Evolutionary conservation across 2,113 vertebrate genomes (phyloP), one percentile per base, ranked within the genome.

Genomic region (Menura novaehollandiae): DNA sequence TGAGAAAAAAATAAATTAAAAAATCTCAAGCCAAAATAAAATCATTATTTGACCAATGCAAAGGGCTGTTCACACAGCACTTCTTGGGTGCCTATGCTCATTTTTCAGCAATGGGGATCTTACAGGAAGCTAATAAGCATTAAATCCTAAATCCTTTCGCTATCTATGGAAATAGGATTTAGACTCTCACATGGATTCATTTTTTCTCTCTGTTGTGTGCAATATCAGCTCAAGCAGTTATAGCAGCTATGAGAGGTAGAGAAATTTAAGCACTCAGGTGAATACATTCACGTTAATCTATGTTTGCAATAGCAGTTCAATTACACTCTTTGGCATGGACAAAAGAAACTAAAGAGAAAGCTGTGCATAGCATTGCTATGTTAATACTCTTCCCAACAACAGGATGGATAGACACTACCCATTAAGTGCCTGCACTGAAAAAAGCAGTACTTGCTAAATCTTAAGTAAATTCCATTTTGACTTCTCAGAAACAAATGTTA

Each of bases 281-380:
- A 81, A 88, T 78, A 95, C 72, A 96, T 93, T 96, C 93, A 56
- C 0, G 0, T 67, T 69, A 35, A 83, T 56, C 47, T 67, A 1
- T 12, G 7, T 74, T 84, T 90, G 66, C 52, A 84, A 32, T 26
- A 89, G 37, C 60, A 72, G 64, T 56, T 91, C 84, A 68, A 4
- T 67, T 85, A 41, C 71, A 55, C 16, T 94, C 94, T 95, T 97
- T 89, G 89, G 84, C 85, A 82, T 15, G 32, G 44, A 84, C 20
- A 63, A 89, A 86, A 68, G 37, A 86, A 76, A 37, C 17, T 35
- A 35, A 90, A 55, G 22, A 74, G 27, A 73, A n/a, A n/a, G n/a
- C n/a, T n/a, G n/a, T n/a, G n/a, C n/a, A n/a, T 91, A 83, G 15
- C 15, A 75, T 23, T 72, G 68, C 15, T 86, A 23, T 49, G 28